Base-by-base conservation (phyloP, 2,888 invertebrate species). In the Acheta domesticus region DNA sequence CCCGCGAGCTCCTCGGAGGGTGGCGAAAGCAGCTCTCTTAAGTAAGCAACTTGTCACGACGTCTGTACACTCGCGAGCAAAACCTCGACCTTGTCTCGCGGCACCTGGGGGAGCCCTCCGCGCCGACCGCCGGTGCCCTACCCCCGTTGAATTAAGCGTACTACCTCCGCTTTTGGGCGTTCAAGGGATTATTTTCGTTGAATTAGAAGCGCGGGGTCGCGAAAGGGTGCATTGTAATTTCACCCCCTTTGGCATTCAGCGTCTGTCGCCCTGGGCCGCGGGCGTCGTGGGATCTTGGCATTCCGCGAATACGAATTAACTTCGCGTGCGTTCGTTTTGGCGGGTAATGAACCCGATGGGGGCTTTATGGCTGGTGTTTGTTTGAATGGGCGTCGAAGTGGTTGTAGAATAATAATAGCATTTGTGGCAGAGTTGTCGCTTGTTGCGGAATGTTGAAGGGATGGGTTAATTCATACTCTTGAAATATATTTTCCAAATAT, bases 1-100 rank as follows among this genome's bases (percentile, higher is more conserved):
- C 11, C 36, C 36, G 36, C 36, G 36, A 8, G 36, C 48, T 36
- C 75, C 75, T 75, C 75, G 74, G 76, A 49, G 76, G 79, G 78
- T 75, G 79, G 19, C 16, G 20, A 36, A 50, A 20, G n/a, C n/a
- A 62, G 16, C 62, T 77, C 76, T 80, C 78, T 78, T 80, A 78
- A 80, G 80, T 80, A 78, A 78, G 78, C 80, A 80, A 80, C 80
- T 78, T 80, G 77, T 78, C 79, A 79, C 50, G 76, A 62, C 48
- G 62, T 36, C 62, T 75, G 74, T 23, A 76, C 76, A 48, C 76
- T 49, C 48, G 48, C 36, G 20, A 48, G 49, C 76, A 76, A 76
- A 79, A 76, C 62, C 79, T 79, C 79, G n/a, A 62, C 16, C 62
- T n/a, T 62, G 16, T n/a, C 62, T 19, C 16, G 16, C 62, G 5